Evolutionary conservation across 2,113 vertebrate species (phyloP), one percentile per base, ranked within the genome.

Genomic region (Siphamia tubifer): DNA sequence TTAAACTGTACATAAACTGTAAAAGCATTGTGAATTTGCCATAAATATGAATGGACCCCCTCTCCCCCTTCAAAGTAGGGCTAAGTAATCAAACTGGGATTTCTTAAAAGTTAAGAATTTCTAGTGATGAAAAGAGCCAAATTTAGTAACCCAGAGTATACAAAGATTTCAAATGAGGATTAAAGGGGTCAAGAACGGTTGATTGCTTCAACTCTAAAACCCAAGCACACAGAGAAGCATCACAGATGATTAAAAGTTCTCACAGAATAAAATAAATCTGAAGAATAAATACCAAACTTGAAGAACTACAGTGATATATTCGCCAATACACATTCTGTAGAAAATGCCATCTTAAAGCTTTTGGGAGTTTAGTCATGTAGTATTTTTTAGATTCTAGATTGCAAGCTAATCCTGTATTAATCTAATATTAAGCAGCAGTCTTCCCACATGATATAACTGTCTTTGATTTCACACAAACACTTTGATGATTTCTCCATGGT

Each of bases 401-500:
- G 23, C 15, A 38, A 4, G 2, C n/a, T n/a, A 5, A 6, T 11
- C 13, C 60, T 36, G 2, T 13, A n/a, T 34, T 13, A 38, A 8
- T 62, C 52, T 4, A 44, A 8, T 35, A 8, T 45, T 34, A 34
- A 39, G 31, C 16, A 15, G 20, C 23, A 13, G 1, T 68, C 9
- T n/a, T 36, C 6, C 27, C 8, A 4, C 5, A 6, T 15, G 12
- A 12, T 27, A 1, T n/a, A 5, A 8, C 36, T 13, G 16, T 51
- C 32, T 5, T 52, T 4, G 23, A 63, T 67, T 57, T 54, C 34
- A 69, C 40, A 48, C 32, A 35, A 53, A 44, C 27, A 52, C 9
- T 63, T 64, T 40, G 11, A 68, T 39, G 47, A 49, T 20, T 58
- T 40, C n/a, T 48, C 28, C 52, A 38, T 21, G 6, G 21, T 15